A percentile compares a stretch with the other conserved stretches of the same genome.
Conservation (phyloP, 2,888 invertebrate species). For the Chrysomela aeneicollis region DNA sequence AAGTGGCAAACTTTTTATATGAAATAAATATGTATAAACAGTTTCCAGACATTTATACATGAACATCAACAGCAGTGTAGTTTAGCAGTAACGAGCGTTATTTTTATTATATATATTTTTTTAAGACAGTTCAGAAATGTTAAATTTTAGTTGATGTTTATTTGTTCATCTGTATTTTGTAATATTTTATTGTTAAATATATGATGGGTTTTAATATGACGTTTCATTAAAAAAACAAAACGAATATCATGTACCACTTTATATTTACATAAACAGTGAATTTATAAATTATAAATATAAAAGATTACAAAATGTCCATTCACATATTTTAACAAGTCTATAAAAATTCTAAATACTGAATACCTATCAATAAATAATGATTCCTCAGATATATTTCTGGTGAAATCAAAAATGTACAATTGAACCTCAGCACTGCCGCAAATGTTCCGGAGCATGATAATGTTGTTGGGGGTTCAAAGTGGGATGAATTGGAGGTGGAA, state of each 20-base stretch:
- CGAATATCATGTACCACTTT: slow-evolving; percentile 1
- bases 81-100: slow-evolving; percentile 15
- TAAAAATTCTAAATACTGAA: slow-evolving; percentile 34
- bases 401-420: neutral
- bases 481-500: slow-evolving; percentile 92
- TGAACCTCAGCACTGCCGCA: slow-evolving; percentile 58
- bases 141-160: slow-evolving; percentile 49
- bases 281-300: slow-evolving; percentile 34
- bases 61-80: neutral
- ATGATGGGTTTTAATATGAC: slow-evolving; percentile 51
- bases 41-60: neutral
- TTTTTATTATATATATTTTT: slow-evolving; percentile 26
- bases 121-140: slow-evolving; percentile 46
- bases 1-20: neutral
- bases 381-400: neutral
- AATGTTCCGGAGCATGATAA: slow-evolving; percentile 69
- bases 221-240: slow-evolving; percentile 9
- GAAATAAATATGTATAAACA: neutral
- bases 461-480: slow-evolving; percentile 66
- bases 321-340: slow-evolving; percentile 36
- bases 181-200: slow-evolving; percentile 57
- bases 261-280: slow-evolving; percentile 19
- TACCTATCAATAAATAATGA: slow-evolving; percentile 17
- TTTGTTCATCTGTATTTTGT: slow-evolving; percentile 54
- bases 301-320: slow-evolving; percentile 42